Evolutionary conservation across 2,113 vertebrate genomes (phyloP).

Genomic region (Patagioenas fasciata): DNA sequence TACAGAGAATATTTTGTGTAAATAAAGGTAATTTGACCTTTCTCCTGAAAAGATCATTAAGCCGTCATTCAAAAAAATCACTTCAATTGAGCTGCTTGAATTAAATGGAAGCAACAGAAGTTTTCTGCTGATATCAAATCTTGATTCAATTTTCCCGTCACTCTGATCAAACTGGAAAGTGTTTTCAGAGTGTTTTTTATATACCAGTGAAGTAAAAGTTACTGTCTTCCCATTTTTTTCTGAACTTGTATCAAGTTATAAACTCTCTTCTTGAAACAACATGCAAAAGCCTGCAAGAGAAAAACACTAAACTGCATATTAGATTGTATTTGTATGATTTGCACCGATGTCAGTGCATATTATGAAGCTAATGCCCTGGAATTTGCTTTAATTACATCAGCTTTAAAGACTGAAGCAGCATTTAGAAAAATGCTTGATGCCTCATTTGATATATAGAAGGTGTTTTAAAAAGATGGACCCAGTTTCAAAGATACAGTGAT

Average conservation of each 20-base stretch:
- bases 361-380: background rate
- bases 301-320: background rate
- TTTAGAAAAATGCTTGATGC: background rate
- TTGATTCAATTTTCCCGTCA: background rate
- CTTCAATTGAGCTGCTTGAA: background rate
- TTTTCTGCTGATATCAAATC: background rate
- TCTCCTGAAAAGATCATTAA: background rate
- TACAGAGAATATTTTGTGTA: background rate
- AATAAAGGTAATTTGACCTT: background rate
- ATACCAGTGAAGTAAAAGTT: background rate
- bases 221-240: background rate
- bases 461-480: too few species aligned
- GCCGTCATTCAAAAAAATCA: background rate
- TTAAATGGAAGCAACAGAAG: background rate
- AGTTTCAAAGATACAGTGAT: too few species aligned
- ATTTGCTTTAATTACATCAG: background rate
- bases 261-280: background rate
- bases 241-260: background rate
- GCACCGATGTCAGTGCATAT: background rate
- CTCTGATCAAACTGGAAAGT: background rate
- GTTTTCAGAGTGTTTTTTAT: background rate
- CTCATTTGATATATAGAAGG: background rate
- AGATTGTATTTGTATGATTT: background rate
- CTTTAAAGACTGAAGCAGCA: background rate
- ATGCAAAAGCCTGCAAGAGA: background rate